Evolutionary conservation across 2,888 invertebrate species (phyloP).

Genomic region (Tipula lateralis): DNA sequence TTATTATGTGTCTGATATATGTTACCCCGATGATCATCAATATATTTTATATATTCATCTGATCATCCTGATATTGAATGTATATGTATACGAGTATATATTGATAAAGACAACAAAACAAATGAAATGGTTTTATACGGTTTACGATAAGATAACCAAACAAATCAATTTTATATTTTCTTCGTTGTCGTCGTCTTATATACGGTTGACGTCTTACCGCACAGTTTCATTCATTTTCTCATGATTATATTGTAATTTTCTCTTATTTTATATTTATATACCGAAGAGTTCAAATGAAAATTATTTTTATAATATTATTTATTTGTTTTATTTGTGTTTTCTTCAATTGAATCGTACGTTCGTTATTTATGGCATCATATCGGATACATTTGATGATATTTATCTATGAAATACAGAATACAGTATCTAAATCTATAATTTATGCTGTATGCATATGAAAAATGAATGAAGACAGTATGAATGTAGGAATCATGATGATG

Average conservation of each 20-base stretch:
- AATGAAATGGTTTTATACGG: not conserved
- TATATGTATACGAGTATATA: no score
- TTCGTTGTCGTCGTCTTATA: not conserved
- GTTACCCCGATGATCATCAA: conserved; percentile 1
- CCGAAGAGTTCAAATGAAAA: conserved; percentile 3
- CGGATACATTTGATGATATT: not conserved
- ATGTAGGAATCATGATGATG: not conserved
- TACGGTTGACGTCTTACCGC: not conserved
- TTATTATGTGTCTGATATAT: not conserved
- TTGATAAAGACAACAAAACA: not conserved
- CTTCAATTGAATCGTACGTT: not conserved
- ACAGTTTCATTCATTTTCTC: conserved; percentile 19
- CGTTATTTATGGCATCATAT: not conserved
- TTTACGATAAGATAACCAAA: not conserved
- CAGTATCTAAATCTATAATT: not conserved
- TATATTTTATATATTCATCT: not conserved
- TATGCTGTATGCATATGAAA: not conserved
- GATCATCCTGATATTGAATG: not conserved
- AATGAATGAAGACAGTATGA: not conserved
- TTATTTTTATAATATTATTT: no score
- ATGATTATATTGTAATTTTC: conserved; percentile 20
- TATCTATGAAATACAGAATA: not conserved
- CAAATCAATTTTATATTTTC: not conserved
- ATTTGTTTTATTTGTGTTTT: no score
- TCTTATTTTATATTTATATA: not conserved